Conservation (phyloP, 2,888 invertebrate species). For the Cantharis nigra region DNA sequence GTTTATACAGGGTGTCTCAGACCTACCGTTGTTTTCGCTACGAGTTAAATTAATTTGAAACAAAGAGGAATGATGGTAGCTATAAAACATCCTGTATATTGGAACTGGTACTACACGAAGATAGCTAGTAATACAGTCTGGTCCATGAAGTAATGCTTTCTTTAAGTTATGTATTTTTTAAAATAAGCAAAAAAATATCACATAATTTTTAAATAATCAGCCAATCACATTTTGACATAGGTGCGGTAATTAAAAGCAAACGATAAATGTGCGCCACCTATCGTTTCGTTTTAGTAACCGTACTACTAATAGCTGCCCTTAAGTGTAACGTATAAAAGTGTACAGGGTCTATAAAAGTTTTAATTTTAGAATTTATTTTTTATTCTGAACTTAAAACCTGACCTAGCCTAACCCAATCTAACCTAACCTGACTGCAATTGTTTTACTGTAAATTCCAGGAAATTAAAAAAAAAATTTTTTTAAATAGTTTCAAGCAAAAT, state of each 20-base stretch:
- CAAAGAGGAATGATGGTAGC: conserved; percentile 1
- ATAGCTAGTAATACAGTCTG: background rate
- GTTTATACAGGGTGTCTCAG: conserved; percentile 5
- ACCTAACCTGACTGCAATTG: no score
- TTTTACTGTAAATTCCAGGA: no score
- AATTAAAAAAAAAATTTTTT: no score
- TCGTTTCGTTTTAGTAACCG: background rate
- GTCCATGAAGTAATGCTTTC: background rate
- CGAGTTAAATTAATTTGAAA: no score
- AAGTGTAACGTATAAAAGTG: background rate
- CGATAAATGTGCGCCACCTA: background rate
- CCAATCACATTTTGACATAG: background rate
- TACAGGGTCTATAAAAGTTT: background rate
- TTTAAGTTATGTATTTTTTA: background rate
- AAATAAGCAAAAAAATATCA: background rate
- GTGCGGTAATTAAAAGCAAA: background rate
- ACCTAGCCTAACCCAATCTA: no score
- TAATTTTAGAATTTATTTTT: no score
- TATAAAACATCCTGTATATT: background rate
- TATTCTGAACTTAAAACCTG: no score
- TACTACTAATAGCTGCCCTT: background rate
- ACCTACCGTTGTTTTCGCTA: background rate
- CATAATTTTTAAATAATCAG: background rate
- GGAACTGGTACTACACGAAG: background rate
- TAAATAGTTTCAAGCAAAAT: background rate